Percentiles rank a stretch among this genome's conserved stretches.
Conservation (phyloP, 2,797 vertebrate species). For the Hippoglossus hippoglossus region DNA sequence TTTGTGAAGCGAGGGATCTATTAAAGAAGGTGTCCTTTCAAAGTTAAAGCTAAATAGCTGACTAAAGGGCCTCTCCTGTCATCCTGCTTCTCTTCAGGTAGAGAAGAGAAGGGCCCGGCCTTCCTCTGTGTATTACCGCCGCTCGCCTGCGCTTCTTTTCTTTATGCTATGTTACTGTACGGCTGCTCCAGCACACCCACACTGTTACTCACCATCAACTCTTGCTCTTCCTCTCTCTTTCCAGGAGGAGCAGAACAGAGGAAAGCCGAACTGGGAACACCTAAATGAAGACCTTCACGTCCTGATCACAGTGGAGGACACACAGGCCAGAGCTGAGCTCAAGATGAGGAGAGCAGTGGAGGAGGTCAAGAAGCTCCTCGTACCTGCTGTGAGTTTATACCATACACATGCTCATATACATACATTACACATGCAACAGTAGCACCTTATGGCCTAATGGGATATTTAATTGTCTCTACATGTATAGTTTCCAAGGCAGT, state of each 20-base stretch:
- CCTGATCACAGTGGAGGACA: conserved; percentile 89
- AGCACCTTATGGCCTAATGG: conserved; percentile 5
- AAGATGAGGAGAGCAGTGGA: conserved; percentile 89
- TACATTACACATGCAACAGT: neutral
- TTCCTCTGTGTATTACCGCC: conserved; percentile 60
- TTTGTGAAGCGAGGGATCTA: conserved; percentile 64
- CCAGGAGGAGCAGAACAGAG: conserved; percentile 90
- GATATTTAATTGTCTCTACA: conserved; percentile 9
- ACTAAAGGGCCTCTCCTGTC: conserved; percentile 70
- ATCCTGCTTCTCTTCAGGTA: conserved; percentile 58
- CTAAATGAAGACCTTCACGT: conserved; percentile 90
- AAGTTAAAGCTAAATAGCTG: conserved; percentile 77
- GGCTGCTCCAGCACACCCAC: conserved; percentile 61
- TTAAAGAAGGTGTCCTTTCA: conserved; percentile 76
- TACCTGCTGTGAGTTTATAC: conserved; percentile 85
- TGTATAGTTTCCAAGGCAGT: neutral
- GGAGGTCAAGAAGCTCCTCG: conserved; percentile 89
- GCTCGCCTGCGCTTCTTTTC: conserved; percentile 46
- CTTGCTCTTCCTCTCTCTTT: conserved; percentile 30
- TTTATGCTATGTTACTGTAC: conserved; percentile 51
- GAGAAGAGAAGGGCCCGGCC: conserved; percentile 7
- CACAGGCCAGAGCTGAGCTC: conserved; percentile 86
- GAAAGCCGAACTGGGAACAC: conserved; percentile 90
- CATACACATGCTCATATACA: conserved; percentile 6
- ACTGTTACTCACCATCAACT: conserved; percentile 65